Evolutionary conservation across 2,888 invertebrate species (phyloP), one percentile per base, ranked within the genome.

Genomic region (Mayetiola destructor): DNA sequence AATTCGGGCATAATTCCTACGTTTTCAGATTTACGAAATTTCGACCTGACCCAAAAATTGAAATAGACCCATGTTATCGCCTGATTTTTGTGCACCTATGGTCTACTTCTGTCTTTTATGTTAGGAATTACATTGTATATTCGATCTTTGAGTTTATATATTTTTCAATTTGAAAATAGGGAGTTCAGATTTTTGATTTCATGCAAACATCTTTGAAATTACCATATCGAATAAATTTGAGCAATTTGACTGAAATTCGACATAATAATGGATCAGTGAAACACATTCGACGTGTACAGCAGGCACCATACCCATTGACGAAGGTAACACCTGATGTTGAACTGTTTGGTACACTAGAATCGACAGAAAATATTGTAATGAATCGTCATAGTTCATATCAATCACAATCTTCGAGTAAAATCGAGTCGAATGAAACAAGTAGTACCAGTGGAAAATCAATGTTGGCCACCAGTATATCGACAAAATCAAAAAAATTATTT

Each of bases 241-340:
- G 79, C 64, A 84, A 82, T 68, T 74, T 86, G 64, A 84, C 84
- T 54, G 86, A 87, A 76, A 78, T 81, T 57, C 77, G 85, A 65
- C 78, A 83, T 65, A 81, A 81, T 61, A 81, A 84, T 64, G 84
- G 86, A 53, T 82, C 82, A 63, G 76, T 82, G 12, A 73, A 85
- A 52, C 80, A 77, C 62, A 80, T 91, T 63, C 76, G 88, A 27
- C 77, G 91, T 60, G 80, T 82, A 35, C 81, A 84, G 63, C 86
- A 85, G 71, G 86, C 88, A 23, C 88, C 89, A 37, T 90, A 89
- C 76, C 89, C 90, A 57, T 74, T 86, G 64, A 81, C 85, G 16
- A 84, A 84, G 70, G 75, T 83, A 14, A 77, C 77, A 27, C 4
- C 23, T 2, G 48, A 48, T 27, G 48, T 48, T 23, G 68, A 69